phyloP scores from a whole-genome alignment of 64 coral and sea anemone genomes.

The Cladopsammia gracilis region DNA sequence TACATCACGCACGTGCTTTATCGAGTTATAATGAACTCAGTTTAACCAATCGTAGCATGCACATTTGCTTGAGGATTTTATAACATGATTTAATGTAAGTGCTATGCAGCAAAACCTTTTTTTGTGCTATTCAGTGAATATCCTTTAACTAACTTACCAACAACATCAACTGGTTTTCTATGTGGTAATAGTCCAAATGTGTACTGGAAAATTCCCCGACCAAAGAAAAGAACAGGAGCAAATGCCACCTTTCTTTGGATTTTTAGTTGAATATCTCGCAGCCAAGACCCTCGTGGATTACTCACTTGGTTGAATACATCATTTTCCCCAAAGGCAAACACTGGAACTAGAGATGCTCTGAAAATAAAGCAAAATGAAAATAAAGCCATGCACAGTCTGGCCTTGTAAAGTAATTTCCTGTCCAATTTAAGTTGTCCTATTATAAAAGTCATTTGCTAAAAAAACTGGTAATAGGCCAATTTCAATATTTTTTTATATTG shows the following conservation, averaged over 20 bases:
- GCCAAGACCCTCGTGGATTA: slow-evolving; percentile 89
- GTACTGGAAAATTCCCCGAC: slow-evolving; percentile 97
- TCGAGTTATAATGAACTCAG: no score
- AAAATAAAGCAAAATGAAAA: neutral
- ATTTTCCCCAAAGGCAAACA: slow-evolving; percentile 98
- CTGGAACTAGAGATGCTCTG: slow-evolving; percentile 91
- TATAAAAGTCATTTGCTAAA: no score
- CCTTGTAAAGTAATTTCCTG: no score
- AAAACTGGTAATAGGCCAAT: no score
- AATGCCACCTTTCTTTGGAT: slow-evolving; percentile 93
- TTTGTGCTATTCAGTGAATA: neutral
- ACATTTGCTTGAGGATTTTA: no score
- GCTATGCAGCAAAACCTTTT: no score
- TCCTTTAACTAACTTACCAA: slow-evolving; percentile 65
- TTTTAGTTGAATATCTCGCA: slow-evolving; percentile 94
- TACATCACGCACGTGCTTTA: no score
- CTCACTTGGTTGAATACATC: slow-evolving; percentile 96
- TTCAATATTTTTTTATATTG: no score
- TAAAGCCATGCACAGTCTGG: no score
- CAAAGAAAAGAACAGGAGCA: slow-evolving; percentile 90
- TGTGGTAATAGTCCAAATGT: slow-evolving; percentile 92
- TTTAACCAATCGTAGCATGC: no score
- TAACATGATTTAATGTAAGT: no score
- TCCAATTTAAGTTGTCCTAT: no score
- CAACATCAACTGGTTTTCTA: slow-evolving; percentile 91